These are phyloP conservation scores for Echiichthys vipera DNA, from an alignment of 2,797 vertebrate genomes.

Conservation along the genomic window DNA sequence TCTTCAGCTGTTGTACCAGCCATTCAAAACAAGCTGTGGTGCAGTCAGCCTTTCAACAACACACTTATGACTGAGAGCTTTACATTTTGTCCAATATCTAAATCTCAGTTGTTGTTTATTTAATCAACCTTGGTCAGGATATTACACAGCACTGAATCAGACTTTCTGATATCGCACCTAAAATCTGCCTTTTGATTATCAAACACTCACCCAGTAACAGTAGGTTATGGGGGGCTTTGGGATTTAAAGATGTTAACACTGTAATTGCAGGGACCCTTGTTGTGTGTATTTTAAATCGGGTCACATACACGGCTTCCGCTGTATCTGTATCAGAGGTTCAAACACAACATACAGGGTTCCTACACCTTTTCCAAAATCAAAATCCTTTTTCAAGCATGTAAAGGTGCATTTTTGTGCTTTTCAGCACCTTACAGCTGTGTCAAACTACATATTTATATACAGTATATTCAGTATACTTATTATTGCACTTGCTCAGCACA, in stretches of 20 bases:
- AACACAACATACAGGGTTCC: neutral
- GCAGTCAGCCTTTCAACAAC: neutral
- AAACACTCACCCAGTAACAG: neutral
- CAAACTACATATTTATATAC: too few relatives aligned
- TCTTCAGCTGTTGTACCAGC: neutral
- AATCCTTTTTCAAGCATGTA: too few relatives aligned
- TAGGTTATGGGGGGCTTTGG: neutral
- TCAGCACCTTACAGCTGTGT: too few relatives aligned
- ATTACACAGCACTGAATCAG: neutral
- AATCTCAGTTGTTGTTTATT: neutral
- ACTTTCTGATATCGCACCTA: neutral
- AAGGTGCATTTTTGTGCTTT: too few relatives aligned
- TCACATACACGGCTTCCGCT: neutral
- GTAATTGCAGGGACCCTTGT: neutral
- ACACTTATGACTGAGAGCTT: neutral
- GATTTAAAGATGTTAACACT: neutral
- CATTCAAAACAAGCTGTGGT: conserved; percentile 1
- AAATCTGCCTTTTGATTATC: neutral
- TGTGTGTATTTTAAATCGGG: neutral
- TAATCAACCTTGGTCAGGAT: neutral
- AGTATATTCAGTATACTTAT: too few relatives aligned
- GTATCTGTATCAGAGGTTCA: neutral
- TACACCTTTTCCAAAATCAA: too few relatives aligned
- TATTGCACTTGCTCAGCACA: too few relatives aligned
- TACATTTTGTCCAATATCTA: neutral